Evolutionary conservation across 1,140 invertebrate genomes (phyloP), one percentile per base, ranked within the genome.

Genomic region (Epicauta chinensis): DNA sequence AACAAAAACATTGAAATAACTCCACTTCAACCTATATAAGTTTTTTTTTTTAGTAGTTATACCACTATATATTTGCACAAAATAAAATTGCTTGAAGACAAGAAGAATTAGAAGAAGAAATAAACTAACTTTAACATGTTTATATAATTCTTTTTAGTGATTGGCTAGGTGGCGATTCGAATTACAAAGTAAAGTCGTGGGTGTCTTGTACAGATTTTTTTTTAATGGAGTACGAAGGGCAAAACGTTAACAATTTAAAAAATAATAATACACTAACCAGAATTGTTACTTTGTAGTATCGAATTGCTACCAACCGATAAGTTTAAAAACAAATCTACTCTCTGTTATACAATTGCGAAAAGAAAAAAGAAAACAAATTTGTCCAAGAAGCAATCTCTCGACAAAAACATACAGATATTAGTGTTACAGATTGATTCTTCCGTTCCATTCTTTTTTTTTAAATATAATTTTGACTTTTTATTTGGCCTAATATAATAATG

Each of bases 1-100:
- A 53, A 57, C 42, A 40, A 53, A 56, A 57, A 57, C 55, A 57
- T 53, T 39, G 34, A 55, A 37, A 53, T 30, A 41, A 51, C 48
- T 46, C 42, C 42, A 48, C 39, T 50, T 45, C 49, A 35, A 35
- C 46, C 43, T 44, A 53, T 23, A 23, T 23, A 23, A 23, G 31
- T 35, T 39, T 37, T 37, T 23, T 23, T 23, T 23, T 23, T 23
- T 23, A 23, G 23, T 17, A 51, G 32, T 42, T 36, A 31, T 52
- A 50, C 40, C 40, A 51, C 31, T 51, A 40, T 53, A 53, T 53
- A 53, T 53, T 53, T 53, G 41, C 51, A 45, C 51, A 53, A 53
- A 45, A 46, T 29, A 17, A 45, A 53, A 45, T 15, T 53, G 34
- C 51, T 38, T 23, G 32, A 36, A 44, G 23, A 51, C 23, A 35